Conservation (phyloP, 1,140 invertebrate genomes). For the Chymomyza costata region DNA sequence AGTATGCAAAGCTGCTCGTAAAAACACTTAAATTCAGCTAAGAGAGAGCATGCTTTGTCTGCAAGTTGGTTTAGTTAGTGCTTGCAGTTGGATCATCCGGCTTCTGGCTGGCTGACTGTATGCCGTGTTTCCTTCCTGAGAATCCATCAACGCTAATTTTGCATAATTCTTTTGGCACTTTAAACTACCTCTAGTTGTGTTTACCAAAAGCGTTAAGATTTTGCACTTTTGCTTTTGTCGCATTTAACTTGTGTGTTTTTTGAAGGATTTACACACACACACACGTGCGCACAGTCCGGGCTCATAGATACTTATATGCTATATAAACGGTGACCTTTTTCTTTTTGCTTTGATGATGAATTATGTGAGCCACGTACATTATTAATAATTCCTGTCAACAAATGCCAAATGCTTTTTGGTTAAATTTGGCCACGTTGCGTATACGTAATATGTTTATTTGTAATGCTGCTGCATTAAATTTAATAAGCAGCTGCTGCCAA, state of each 20-base stretch:
- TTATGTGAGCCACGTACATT: conserved; percentile 70
- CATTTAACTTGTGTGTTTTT: conserved; percentile 45
- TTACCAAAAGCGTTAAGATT: conserved; percentile 6
- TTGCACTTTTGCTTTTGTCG: conserved; percentile 12
- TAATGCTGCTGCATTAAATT: conserved; percentile 36
- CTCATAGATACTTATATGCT: conserved; percentile 45
- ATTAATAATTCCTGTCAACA: conserved; percentile 72
- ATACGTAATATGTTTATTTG: conserved; percentile 64
- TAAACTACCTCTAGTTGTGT: conserved; percentile 3
- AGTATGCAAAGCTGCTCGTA: conserved; percentile 71
- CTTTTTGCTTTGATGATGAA: conserved; percentile 54
- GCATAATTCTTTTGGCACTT: conserved; percentile 59
- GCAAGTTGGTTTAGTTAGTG: conserved; percentile 21
- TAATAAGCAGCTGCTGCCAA: conserved; percentile 41
- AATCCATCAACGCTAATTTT: conserved; percentile 73
- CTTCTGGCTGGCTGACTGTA: conserved; percentile 21
- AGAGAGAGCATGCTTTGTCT: conserved; percentile 12
- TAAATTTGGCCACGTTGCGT: conserved; percentile 40
- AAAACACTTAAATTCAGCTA: conserved; percentile 68
- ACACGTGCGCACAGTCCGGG: conserved; percentile 39
- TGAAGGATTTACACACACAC: conserved; percentile 46
- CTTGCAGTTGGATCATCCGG: conserved; percentile 51
- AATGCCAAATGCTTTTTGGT: conserved; percentile 54
- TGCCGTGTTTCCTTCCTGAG: conserved; percentile 61
- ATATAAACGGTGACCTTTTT: conserved; percentile 30